A percentile compares a stretch with the other conserved stretches of the same genome.
These are phyloP conservation scores for Catharus ustulatus DNA, from an alignment of 2,797 vertebrate species.

Conservation along the genomic window DNA sequence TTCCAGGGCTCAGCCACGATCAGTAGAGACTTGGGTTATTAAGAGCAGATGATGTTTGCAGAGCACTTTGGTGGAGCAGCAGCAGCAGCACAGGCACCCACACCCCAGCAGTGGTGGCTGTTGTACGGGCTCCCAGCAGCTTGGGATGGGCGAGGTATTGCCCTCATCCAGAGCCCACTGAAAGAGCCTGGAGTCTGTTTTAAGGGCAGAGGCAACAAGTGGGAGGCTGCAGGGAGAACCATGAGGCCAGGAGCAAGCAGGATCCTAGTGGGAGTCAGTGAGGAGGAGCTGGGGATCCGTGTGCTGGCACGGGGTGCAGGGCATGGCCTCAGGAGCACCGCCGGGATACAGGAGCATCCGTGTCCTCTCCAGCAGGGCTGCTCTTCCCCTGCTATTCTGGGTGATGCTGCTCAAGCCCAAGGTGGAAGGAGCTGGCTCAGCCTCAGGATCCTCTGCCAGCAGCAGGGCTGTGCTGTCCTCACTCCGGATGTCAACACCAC, in stretches of 20 bases:
- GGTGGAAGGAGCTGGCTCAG: not conserved
- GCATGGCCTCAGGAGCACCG: accelerated
- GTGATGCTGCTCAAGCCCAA: not conserved
- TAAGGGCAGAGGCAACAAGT: not conserved
- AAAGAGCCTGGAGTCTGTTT: not conserved
- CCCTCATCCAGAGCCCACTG: not conserved
- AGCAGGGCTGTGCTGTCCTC: not conserved
- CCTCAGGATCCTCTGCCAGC: not conserved
- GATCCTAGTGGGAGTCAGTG: not conserved
- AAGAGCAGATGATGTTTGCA: constrained; percentile 11
- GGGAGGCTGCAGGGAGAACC: not conserved
- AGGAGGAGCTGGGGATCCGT: not conserved
- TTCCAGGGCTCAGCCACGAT: not conserved
- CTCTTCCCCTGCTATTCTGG: not conserved
- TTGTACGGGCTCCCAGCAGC: not conserved
- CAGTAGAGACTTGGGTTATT: not conserved
- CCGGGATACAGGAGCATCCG: not conserved
- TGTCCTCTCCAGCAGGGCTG: not conserved
- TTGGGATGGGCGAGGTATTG: not conserved
- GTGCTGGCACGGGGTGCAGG: accelerated
- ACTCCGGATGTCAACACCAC: accelerated
- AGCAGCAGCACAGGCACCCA: not conserved
- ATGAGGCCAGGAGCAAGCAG: accelerated
- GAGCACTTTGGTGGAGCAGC: not conserved
- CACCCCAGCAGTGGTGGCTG: not conserved